A percentile compares a stretch with the other conserved stretches of the same genome.
Conservation (phyloP, 1,140 invertebrate species). For the Drosophila burlai region DNA sequence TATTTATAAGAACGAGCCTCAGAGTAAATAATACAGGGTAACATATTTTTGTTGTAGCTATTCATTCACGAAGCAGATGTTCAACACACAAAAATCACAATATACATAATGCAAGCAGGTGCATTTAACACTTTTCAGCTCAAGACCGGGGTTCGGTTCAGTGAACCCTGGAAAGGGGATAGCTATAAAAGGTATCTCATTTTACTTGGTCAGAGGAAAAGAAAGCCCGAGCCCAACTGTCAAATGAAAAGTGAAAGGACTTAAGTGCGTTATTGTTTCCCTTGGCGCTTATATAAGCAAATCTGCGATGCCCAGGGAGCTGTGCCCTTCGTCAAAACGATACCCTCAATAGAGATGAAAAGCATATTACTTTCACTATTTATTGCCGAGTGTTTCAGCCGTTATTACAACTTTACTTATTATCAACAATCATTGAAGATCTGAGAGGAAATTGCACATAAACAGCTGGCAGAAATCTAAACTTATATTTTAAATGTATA, state of each 20-base stretch:
- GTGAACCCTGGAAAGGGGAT: conserved; percentile 45
- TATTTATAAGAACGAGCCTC: conserved; percentile 32
- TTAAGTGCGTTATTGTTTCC: conserved; percentile 65
- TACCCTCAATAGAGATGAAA: conserved; percentile 49
- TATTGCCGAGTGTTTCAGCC: conserved; percentile 20
- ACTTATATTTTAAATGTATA: neutral
- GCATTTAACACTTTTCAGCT: conserved; percentile 12
- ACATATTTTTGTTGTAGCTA: neutral
- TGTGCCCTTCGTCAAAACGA: conserved; percentile 53
- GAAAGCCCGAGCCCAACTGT: conserved; percentile 51
- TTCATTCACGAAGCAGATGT: conserved; percentile 17
- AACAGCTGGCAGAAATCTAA: neutral
- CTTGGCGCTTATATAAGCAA: conserved; percentile 49
- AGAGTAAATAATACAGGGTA: neutral
- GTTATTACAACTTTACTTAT: conserved; percentile 16
- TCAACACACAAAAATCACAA: conserved; percentile 1
- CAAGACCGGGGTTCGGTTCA: conserved; percentile 3
- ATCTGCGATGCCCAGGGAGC: conserved; percentile 20
- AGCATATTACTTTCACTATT: conserved; percentile 38
- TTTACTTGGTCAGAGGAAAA: conserved; percentile 36
- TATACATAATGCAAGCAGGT: conserved; percentile 10
- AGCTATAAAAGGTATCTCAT: conserved; percentile 38
- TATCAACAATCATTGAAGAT: conserved; percentile 15
- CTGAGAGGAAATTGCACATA: neutral
- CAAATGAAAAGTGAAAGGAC: conserved; percentile 72